Base-by-base conservation (phyloP, 1,140 invertebrate genomes). In the Cotesia glomerata region DNA sequence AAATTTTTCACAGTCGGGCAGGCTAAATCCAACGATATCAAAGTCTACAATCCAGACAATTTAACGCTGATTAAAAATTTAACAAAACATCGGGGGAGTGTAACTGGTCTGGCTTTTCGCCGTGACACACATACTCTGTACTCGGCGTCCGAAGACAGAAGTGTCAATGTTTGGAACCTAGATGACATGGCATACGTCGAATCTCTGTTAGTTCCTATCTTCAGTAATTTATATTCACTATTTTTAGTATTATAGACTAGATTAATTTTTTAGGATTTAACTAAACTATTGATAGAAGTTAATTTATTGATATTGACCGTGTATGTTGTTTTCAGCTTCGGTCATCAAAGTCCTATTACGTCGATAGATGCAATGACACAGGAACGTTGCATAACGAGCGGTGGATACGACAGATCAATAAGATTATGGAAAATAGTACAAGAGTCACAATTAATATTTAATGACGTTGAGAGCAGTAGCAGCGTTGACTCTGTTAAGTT, bases 151-250 rank as follows among this genome's bases (percentile, higher is more conserved):
- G 90, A 92, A 80, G 98, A 99, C 84, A 89, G 93, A 76, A 93
- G 94, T 36, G 93, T 98, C 0, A 95, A 94, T 88, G 92, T 98
- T 35, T 99, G 97, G 97, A 96, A 94, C 77, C 87, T 98, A 18
- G 95, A 96, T 89, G 97, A 98, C 81, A 95, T 97, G 94, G 92
- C 93, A 8, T 99, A 98, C 88, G 93, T 98, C 7, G 97, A 99
- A 89, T 96, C 95, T 69, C 87, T 99, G 88, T 94, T 87, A 88
- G 91, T 78, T 75, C 56, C 56, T 16, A 58, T 70, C 52, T 59
- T 39, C 18, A 54, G 26, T 65, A 61, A 2, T 61, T 26, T 66
- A 14, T 13, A 66, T 18, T 69, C 49, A 0, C 9, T 5, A 16
- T 54, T 69, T 73, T 16, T 35, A 35, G 16, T 18, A 18, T 56